A percentile compares a stretch with the other conserved stretches of the same genome.
These are phyloP conservation scores for Dryobotodes eremita DNA, from an alignment of 2,888 invertebrate species.

Conservation along the genomic window DNA sequence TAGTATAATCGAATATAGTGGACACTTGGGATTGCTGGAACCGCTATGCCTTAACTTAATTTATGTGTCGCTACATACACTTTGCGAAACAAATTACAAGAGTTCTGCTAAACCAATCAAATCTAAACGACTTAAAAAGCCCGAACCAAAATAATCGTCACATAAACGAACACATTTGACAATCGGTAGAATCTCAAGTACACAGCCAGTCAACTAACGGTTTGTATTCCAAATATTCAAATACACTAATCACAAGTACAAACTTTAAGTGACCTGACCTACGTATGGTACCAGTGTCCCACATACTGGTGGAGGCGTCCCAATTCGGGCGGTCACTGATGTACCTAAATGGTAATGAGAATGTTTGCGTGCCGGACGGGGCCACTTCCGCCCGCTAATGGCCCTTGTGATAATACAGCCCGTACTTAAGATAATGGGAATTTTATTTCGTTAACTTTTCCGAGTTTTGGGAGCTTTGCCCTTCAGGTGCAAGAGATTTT, in stretches of 20 bases:
- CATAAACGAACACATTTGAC: background rate
- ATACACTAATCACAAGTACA: slow-evolving; percentile 22
- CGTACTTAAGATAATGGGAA: slow-evolving; percentile 58
- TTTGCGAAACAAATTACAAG: slow-evolving; percentile 1
- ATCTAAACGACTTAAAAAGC: background rate
- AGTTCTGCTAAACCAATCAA: slow-evolving; percentile 6
- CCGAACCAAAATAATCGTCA: background rate
- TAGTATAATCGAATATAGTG: slow-evolving; percentile 12
- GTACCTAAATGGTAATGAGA: slow-evolving; percentile 62
- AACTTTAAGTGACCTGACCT: slow-evolving; percentile 39
- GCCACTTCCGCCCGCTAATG: slow-evolving; percentile 72
- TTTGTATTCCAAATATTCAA: slow-evolving; percentile 35
- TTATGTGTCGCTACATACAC: background rate
- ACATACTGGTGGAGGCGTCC: slow-evolving; percentile 46
- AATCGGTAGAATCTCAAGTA: slow-evolving; percentile 17
- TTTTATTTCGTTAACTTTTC: slow-evolving; percentile 59
- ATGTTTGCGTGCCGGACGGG: slow-evolving; percentile 65
- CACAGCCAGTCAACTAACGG: slow-evolving; percentile 39
- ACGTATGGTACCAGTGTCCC: slow-evolving; percentile 40
- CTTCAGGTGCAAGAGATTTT: slow-evolving; percentile 35
- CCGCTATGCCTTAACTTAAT: background rate
- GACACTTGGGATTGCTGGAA: background rate
- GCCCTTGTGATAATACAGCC: slow-evolving; percentile 66
- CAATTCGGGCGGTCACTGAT: slow-evolving; percentile 49
- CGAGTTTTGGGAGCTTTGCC: slow-evolving; percentile 40